A percentile compares a stretch with the other conserved stretches of the same genome.
Evolutionary conservation across 2,888 invertebrate species (phyloP).

Genomic region (Entomobrya multifasciata): DNA sequence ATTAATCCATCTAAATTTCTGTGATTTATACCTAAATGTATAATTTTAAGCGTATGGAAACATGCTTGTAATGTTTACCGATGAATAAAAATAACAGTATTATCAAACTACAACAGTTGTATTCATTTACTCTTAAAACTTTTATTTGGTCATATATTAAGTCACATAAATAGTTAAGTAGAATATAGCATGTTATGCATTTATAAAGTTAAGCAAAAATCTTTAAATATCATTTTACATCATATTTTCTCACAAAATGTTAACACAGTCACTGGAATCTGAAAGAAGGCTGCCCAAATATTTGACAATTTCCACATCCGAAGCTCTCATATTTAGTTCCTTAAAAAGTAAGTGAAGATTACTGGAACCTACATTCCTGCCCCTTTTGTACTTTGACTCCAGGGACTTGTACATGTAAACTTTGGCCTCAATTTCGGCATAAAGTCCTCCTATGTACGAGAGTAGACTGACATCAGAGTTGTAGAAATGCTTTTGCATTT

Average conservation of each 20-base stretch:
- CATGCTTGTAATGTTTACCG: not conserved
- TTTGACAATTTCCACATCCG: conserved; percentile 78
- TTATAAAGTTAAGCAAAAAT: no score
- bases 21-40: no score
- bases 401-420: conserved; percentile 79
- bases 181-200: not conserved
- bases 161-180: no score
- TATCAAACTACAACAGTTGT: no score
- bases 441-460: conserved; percentile 78
- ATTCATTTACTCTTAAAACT: no score
- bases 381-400: conserved; percentile 51
- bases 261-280: conserved; percentile 71
- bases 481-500: conserved; percentile 63
- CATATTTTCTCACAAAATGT: conserved; percentile 73
- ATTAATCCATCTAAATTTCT: no score
- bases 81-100: no score
- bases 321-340: conserved; percentile 72
- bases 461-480: conserved; percentile 78
- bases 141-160: no score
- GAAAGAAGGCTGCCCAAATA: conserved; percentile 72
- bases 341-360: conserved; percentile 53
- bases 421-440: conserved; percentile 78
- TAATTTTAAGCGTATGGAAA: not conserved
- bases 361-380: conserved; percentile 27
- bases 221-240: no score